phyloP scores from a whole-genome alignment of 2,888 invertebrate genomes.

The Cephus pulcher region DNA sequence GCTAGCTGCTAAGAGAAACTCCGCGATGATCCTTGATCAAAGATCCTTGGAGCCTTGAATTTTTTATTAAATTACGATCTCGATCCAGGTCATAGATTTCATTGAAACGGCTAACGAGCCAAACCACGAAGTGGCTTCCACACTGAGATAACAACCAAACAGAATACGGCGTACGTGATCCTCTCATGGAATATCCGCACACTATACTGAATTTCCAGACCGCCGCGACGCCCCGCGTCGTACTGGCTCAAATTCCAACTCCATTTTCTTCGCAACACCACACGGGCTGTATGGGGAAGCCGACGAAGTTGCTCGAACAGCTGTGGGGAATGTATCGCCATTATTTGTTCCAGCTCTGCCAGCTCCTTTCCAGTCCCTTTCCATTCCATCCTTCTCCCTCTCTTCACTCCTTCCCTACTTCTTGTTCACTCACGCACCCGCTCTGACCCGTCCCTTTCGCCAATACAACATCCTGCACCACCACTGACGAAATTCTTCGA shows the following conservation, averaged over 20 bases:
- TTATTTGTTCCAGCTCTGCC: conserved; percentile 48
- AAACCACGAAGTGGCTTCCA: conserved; percentile 26
- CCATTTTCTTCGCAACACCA: conserved; percentile 24
- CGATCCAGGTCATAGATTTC: background rate
- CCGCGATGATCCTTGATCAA: conserved; percentile 17
- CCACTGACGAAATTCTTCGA: too few relatives aligned
- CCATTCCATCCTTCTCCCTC: conserved; percentile 8
- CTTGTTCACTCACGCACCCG: background rate
- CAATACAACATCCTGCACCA: background rate
- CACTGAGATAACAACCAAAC: background rate
- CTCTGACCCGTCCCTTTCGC: background rate
- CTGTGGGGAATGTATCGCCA: conserved; percentile 56
- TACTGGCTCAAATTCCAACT: conserved; percentile 27
- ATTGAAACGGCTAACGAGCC: conserved; percentile 26
- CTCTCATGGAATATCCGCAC: background rate
- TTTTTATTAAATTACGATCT: background rate
- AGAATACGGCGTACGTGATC: background rate
- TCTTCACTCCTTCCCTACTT: background rate
- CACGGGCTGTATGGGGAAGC: conserved; percentile 15
- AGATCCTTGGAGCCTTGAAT: background rate
- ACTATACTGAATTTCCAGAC: background rate
- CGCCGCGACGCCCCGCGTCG: background rate
- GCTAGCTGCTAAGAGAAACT: conserved; percentile 15
- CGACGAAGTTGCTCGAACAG: conserved; percentile 50
- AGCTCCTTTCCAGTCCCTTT: conserved; percentile 25